Evolutionary conservation across 2,797 vertebrate species (phyloP).

Genomic region (Schizopygopsis malacanthus): DNA sequence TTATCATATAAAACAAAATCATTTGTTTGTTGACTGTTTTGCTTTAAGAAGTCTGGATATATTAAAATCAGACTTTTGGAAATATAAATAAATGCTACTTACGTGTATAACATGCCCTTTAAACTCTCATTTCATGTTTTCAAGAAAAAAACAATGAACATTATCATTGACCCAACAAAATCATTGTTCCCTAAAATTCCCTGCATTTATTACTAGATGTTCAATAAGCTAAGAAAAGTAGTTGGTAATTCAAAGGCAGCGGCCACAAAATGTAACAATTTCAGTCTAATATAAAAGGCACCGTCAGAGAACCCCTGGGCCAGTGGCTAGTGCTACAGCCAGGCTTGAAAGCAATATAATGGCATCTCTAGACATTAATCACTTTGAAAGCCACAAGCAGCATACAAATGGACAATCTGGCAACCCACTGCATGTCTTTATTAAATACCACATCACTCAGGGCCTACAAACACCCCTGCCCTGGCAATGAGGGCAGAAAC

Average conservation of each 20-base stretch:
- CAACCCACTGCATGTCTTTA: constrained; percentile 72
- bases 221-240: constrained; percentile 57
- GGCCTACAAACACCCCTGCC: constrained; percentile 27
- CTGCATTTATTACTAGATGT: constrained; percentile 32
- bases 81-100: neutral
- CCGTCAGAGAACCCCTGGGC: constrained; percentile 57
- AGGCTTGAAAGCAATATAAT: constrained; percentile 72
- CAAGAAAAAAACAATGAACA: constrained; percentile 46
- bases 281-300: constrained; percentile 64
- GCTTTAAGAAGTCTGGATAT: neutral
- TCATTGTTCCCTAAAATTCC: constrained; percentile 32
- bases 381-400: constrained; percentile 70
- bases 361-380: constrained; percentile 76
- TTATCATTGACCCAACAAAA: constrained; percentile 35
- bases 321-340: constrained; percentile 62
- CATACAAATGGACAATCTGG: constrained; percentile 75
- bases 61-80: neutral
- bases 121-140: constrained; percentile 8
- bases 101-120: neutral
- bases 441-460: constrained; percentile 71
- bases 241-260: constrained; percentile 56
- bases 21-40: neutral
- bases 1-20: neutral
- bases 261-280: constrained; percentile 61
- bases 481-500: constrained; percentile 27